A percentile compares a stretch with the other conserved stretches of the same genome.
phyloP scores from a whole-genome alignment of 1,140 invertebrate genomes.

The Spodoptera frugiperda region DNA sequence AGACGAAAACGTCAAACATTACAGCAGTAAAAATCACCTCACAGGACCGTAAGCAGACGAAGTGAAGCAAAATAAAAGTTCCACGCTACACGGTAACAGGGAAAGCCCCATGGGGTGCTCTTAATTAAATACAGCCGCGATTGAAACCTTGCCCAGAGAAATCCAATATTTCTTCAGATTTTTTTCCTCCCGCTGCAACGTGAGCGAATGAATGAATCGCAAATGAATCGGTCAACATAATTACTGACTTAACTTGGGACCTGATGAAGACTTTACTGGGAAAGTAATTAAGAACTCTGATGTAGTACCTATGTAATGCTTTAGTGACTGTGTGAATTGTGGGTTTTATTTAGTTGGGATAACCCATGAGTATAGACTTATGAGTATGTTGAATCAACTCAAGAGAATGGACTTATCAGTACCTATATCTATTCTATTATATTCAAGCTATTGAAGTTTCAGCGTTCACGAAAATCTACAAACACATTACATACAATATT shows the following conservation, averaged over 20 bases:
- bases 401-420: too few species aligned
- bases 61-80: slow-evolving; percentile 47
- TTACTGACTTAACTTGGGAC: background rate
- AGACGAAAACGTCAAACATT: too few species aligned
- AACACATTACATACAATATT: too few species aligned
- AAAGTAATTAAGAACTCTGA: too few species aligned
- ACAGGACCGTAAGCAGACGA: slow-evolving; percentile 18
- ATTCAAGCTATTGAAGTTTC: too few species aligned
- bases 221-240: slow-evolving; percentile 45
- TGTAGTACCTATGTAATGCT: too few species aligned
- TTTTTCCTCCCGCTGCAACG: slow-evolving; percentile 53
- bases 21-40: slow-evolving; percentile 28
- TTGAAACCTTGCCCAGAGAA: slow-evolving; percentile 70
- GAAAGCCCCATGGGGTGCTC: slow-evolving; percentile 60
- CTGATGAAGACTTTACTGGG: background rate
- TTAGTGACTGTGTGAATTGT: too few species aligned
- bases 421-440: too few species aligned
- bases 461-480: too few species aligned
- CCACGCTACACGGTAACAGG: slow-evolving; percentile 44
- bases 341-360: too few species aligned
- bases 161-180: slow-evolving; percentile 66
- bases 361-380: too few species aligned
- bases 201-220: slow-evolving; percentile 28
- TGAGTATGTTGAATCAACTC: too few species aligned
- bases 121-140: slow-evolving; percentile 75